These are phyloP conservation scores for Galerucella calmariensis DNA, from an alignment of 2,888 invertebrate species.

Conservation along the genomic window DNA sequence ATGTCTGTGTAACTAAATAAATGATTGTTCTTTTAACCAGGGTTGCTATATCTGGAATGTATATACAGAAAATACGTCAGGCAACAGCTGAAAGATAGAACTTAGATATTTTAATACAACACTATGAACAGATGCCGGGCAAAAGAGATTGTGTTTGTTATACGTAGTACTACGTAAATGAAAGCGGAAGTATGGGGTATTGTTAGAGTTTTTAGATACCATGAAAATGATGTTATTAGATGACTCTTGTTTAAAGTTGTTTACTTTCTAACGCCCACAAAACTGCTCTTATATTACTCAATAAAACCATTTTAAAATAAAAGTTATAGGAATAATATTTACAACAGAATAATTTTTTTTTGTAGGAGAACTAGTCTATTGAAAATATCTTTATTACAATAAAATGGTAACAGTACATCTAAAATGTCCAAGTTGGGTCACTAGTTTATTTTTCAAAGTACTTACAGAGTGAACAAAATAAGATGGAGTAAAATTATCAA, in stretches of 20 bases:
- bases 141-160: background rate
- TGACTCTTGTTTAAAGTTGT: conserved; percentile 1
- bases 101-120: background rate
- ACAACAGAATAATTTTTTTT: no score
- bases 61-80: conserved; percentile 24
- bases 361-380: no score
- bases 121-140: conserved; percentile 12
- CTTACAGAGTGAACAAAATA: no score
- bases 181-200: conserved; percentile 14
- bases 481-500: no score
- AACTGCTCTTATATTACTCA: background rate
- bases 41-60: conserved; percentile 24
- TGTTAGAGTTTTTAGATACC: conserved; percentile 5
- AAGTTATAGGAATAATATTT: background rate
- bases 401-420: no score
- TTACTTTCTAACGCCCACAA: background rate
- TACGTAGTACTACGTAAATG: conserved; percentile 17
- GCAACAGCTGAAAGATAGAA: conserved; percentile 26
- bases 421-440: no score
- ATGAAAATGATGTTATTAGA: background rate
- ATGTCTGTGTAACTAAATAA: conserved; percentile 21
- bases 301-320: background rate
- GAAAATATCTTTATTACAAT: no score
- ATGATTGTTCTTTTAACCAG: conserved; percentile 31
- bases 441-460: no score